phyloP scores from a whole-genome alignment of 2,797 vertebrate species.

The Gymnothorax reevesii region DNA sequence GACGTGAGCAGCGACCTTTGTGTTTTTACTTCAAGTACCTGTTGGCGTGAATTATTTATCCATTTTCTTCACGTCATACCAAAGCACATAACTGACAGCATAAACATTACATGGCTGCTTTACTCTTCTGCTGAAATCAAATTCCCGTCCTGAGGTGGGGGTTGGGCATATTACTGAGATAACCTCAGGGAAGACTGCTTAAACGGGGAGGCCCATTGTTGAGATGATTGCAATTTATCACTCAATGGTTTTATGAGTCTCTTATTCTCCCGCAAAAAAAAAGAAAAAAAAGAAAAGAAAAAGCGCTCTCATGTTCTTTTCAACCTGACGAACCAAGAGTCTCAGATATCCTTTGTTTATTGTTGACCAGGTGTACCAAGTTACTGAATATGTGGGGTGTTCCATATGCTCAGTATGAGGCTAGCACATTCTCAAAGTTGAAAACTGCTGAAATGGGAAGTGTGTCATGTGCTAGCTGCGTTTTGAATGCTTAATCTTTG shows the following conservation, averaged over 20 bases:
- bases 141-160: background rate
- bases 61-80: background rate
- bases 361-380: constrained; percentile 37
- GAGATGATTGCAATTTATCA: constrained; percentile 33
- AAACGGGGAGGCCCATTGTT: constrained; percentile 28
- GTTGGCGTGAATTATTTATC: background rate
- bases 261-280: constrained; percentile 12
- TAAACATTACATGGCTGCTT: constrained; percentile 15
- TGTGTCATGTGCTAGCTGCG: background rate
- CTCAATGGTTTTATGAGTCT: constrained; percentile 36
- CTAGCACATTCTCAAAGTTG: constrained; percentile 20
- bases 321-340: constrained; percentile 20
- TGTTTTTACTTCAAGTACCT: background rate
- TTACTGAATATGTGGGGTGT: constrained; percentile 35
- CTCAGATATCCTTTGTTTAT: constrained; percentile 42
- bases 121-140: constrained; percentile 14
- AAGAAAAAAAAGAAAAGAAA: background rate
- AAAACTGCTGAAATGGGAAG: background rate
- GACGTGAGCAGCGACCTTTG: background rate
- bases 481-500: constrained; percentile 1
- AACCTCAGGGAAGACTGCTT: constrained; percentile 19
- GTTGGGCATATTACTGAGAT: background rate
- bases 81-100: background rate
- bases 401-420: constrained; percentile 22
- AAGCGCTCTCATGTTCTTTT: constrained; percentile 36